Conservation (phyloP, 37 sponge, comb jelly and placozoan genomes). For the Eunapius fragilis region DNA sequence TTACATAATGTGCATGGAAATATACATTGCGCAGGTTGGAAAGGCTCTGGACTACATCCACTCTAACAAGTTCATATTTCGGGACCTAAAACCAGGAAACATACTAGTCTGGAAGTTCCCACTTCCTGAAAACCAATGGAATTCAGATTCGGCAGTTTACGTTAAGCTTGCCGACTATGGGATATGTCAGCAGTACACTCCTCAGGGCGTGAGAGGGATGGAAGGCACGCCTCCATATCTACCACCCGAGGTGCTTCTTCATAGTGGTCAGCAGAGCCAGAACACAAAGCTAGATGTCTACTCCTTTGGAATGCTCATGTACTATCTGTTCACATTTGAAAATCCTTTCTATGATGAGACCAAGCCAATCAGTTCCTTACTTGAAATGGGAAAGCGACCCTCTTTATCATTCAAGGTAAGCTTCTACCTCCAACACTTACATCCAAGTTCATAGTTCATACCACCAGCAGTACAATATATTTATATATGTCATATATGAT, state of each 20-base stretch:
- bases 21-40: slow-evolving; percentile 55
- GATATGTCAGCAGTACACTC: slow-evolving; percentile 66
- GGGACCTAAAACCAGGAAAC: slow-evolving; percentile 84
- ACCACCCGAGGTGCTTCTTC: slow-evolving; percentile 74
- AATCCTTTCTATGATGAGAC: slow-evolving; percentile 53
- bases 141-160: slow-evolving; percentile 9
- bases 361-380: slow-evolving; percentile 28
- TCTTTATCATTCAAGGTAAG: slow-evolving; percentile 58
- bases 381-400: slow-evolving; percentile 58
- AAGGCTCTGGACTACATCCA: slow-evolving; percentile 80
- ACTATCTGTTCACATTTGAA: slow-evolving; percentile 52
- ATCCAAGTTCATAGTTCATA: not conserved
- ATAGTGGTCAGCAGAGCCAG: slow-evolving; percentile 59
- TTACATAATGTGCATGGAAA: too few relatives aligned
- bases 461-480: slow-evolving; percentile 32
- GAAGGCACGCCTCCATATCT: slow-evolving; percentile 78
- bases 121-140: slow-evolving; percentile 54
- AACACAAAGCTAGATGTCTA: slow-evolving; percentile 77
- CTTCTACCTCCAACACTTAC: not conserved
- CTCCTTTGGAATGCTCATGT: slow-evolving; percentile 83
- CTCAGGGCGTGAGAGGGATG: slow-evolving; percentile 72
- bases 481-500: too few relatives aligned
- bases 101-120: slow-evolving; percentile 86
- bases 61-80: slow-evolving; percentile 71
- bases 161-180: slow-evolving; percentile 91